These are phyloP conservation scores for Passerina amoena DNA, from an alignment of 2,113 vertebrate genomes.

Conservation along the genomic window DNA sequence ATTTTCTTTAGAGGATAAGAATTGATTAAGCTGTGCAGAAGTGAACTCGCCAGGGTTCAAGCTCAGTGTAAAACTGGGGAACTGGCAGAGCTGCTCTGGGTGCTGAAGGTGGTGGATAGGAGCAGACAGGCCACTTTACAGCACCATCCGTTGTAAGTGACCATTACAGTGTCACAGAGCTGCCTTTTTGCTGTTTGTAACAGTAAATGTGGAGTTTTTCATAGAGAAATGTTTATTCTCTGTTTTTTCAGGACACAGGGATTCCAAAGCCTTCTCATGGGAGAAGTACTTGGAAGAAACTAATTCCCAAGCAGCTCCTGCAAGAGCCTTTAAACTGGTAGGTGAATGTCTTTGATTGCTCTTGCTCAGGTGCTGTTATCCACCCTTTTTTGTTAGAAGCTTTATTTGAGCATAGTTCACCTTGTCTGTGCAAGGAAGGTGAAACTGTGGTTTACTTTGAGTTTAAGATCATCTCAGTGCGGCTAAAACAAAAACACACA, in stretches of 20 bases:
- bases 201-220: neutral
- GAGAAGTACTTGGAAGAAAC: constrained; percentile 89
- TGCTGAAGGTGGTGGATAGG: neutral
- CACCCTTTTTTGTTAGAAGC: neutral
- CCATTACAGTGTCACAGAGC: neutral
- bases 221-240: neutral
- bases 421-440: neutral
- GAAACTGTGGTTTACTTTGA: neutral
- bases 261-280: constrained; percentile 86
- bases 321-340: constrained; percentile 90
- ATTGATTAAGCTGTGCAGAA: neutral
- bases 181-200: neutral
- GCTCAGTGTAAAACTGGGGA: neutral
- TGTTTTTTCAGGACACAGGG: constrained; percentile 78
- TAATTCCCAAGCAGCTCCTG: constrained; percentile 85
- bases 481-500: neutral
- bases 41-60: neutral
- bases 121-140: neutral
- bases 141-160: neutral
- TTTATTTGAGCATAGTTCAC: neutral
- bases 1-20: neutral
- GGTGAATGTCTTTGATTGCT: constrained; percentile 2
- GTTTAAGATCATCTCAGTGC: neutral
- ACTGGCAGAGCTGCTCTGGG: neutral
- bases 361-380: neutral